phyloP scores from a whole-genome alignment of 2,113 vertebrate genomes.

The Brachypodius melanocephalos region DNA sequence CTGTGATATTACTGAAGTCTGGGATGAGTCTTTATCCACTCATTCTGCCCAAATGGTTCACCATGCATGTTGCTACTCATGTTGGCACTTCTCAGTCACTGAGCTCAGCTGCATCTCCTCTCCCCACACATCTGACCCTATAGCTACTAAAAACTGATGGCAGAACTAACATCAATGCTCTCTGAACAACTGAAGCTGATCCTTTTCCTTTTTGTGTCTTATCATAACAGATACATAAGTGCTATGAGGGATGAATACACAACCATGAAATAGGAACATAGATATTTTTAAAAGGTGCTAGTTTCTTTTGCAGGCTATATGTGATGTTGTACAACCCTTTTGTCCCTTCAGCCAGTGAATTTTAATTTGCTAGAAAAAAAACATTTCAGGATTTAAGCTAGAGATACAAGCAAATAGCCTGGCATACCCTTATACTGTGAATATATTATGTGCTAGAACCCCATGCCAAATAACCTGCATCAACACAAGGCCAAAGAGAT shows the following conservation, averaged over 20 bases:
- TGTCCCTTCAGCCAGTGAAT: neutral
- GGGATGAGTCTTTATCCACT: neutral
- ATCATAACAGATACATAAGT: neutral
- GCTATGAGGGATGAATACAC: neutral
- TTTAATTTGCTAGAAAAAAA: neutral
- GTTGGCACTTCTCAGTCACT: neutral
- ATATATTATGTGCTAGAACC: neutral
- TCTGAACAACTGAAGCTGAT: neutral
- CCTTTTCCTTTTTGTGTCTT: neutral
- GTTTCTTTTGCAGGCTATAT: neutral
- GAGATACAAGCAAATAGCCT: neutral
- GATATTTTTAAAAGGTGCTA: neutral
- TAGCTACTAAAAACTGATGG: neutral
- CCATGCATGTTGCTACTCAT: rapidly evolving
- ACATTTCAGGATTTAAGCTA: neutral
- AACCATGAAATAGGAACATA: neutral
- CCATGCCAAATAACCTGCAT: neutral
- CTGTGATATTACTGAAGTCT: neutral
- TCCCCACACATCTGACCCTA: neutral
- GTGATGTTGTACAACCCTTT: too few species aligned
- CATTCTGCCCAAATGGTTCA: neutral
- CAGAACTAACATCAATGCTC: neutral
- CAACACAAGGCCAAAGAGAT: neutral
- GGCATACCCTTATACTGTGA: neutral
- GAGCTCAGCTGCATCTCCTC: neutral